phyloP scores from a whole-genome alignment of 2,113 vertebrate species.

The Embiotoca jacksoni region DNA sequence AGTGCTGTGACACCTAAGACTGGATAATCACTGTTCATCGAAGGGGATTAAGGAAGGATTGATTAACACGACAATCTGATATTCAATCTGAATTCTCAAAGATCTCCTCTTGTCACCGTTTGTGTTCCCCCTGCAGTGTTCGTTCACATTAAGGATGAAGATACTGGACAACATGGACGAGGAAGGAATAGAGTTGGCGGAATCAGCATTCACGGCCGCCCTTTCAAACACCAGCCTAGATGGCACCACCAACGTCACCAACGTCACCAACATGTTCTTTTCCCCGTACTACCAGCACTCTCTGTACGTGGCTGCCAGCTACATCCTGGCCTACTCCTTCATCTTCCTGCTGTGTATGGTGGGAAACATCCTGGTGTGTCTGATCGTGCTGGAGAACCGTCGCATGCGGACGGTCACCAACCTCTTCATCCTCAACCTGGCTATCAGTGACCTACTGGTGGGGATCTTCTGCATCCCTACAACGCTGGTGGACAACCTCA shows the following conservation, averaged over 20 bases:
- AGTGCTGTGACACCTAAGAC: no score
- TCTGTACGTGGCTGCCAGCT: constrained; percentile 78
- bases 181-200: constrained; percentile 62
- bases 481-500: constrained; percentile 88
- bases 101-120: neutral
- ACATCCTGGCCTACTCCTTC: constrained; percentile 84
- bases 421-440: constrained; percentile 88
- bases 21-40: no score
- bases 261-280: constrained; percentile 73
- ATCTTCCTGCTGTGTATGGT: constrained; percentile 88
- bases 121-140: constrained; percentile 26
- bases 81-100: no score
- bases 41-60: no score
- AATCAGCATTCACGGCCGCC: constrained; percentile 2
- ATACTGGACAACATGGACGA: constrained; percentile 29
- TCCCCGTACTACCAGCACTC: constrained; percentile 87
- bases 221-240: constrained; percentile 61
- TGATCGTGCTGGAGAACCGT: constrained; percentile 85
- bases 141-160: constrained; percentile 53
- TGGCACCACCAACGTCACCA: constrained; percentile 13
- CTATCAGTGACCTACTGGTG: constrained; percentile 87
- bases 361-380: constrained; percentile 87
- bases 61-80: no score
- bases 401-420: constrained; percentile 88
- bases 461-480: constrained; percentile 89